Conservation (phyloP, 2,797 vertebrate species). For the Fundulus diaphanus region DNA sequence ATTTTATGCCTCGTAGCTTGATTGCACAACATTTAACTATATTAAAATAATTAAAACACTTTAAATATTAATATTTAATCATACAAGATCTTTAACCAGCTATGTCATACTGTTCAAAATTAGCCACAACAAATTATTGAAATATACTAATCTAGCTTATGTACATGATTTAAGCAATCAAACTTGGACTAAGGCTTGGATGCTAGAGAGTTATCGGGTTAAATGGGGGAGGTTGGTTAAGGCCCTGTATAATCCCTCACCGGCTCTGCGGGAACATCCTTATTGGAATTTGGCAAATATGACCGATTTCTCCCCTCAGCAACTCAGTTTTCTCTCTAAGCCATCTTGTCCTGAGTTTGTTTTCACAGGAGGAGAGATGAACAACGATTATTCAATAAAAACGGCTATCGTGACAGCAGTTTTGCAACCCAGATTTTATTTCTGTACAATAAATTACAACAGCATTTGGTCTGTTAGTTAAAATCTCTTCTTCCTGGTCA, state of each 20-base stretch:
- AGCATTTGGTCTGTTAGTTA: constrained; percentile 52
- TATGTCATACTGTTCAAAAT: neutral
- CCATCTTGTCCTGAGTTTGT: neutral
- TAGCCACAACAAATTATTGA: neutral
- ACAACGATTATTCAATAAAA: neutral
- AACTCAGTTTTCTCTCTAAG: neutral
- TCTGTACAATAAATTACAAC: constrained; percentile 5
- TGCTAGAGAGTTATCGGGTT: neutral
- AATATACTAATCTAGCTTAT: neutral
- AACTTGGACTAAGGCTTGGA: neutral
- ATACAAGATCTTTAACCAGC: neutral
- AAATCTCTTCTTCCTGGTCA: constrained; percentile 43
- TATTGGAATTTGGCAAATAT: neutral
- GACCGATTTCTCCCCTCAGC: neutral
- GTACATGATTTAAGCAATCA: too few species aligned
- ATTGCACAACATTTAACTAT: too few species aligned
- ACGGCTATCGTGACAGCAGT: neutral
- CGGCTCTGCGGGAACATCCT: neutral
- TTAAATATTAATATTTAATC: too few species aligned
- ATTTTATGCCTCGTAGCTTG: too few species aligned
- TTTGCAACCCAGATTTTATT: constrained; percentile 61
- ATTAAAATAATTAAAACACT: too few species aligned
- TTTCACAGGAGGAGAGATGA: neutral
- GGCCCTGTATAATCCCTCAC: neutral
- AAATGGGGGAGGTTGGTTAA: neutral